A percentile compares a stretch with the other conserved stretches of the same genome.
These are phyloP conservation scores for Xenus cinereus DNA, from an alignment of 2,113 vertebrate species.

Conservation along the genomic window DNA sequence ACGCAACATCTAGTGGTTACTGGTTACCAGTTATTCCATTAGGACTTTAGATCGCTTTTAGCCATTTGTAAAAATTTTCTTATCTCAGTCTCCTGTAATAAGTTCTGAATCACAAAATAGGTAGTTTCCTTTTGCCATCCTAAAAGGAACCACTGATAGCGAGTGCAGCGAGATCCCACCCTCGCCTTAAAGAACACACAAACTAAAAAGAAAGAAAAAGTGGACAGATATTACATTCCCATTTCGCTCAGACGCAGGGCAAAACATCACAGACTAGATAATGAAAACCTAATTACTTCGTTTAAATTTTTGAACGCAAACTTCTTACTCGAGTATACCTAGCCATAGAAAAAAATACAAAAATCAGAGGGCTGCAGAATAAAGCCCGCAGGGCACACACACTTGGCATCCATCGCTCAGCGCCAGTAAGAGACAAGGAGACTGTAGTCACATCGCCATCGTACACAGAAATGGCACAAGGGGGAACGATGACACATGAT, in stretches of 20 bases:
- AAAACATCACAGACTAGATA: background rate
- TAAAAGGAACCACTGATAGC: background rate
- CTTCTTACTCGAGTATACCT: background rate
- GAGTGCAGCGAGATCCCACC: background rate
- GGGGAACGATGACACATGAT: accelerated
- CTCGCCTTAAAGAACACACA: background rate
- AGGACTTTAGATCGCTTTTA: background rate
- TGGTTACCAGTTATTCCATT: background rate
- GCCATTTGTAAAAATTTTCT: background rate
- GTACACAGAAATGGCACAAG: background rate
- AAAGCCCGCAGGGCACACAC: background rate
- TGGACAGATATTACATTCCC: background rate
- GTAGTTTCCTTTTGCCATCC: background rate
- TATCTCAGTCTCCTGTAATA: background rate
- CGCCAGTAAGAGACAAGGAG: background rate
- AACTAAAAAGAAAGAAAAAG: background rate
- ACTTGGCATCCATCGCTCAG: background rate
- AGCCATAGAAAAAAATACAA: background rate
- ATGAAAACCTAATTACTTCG: background rate
- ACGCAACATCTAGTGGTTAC: background rate
- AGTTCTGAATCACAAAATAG: background rate
- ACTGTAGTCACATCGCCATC: background rate
- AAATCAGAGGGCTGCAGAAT: background rate
- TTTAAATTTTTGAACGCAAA: background rate
- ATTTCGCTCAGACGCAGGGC: accelerated